Conservation (phyloP, 2,888 invertebrate species). For the Amorpha juglandis region DNA sequence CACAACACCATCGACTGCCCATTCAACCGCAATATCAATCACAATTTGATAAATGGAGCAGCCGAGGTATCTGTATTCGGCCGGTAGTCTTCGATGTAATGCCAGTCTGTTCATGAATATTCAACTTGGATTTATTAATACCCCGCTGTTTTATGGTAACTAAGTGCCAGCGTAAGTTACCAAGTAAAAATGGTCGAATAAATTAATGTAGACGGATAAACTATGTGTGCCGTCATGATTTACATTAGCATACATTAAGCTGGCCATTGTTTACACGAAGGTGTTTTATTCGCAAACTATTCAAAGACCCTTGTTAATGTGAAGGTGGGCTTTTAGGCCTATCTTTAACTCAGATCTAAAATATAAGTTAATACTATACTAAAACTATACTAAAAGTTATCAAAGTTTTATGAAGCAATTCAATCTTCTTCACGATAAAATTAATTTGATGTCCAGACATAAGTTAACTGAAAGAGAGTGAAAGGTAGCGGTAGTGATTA, state of each 20-base stretch:
- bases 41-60: slow-evolving; percentile 17
- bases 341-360: no score
- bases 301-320: neutral
- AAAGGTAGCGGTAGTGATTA: no score
- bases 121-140: slow-evolving; percentile 25
- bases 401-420: neutral
- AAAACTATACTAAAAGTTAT: no score
- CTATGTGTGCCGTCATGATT: neutral
- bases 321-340: no score
- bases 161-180: slow-evolving; percentile 19
- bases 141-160: slow-evolving; percentile 25
- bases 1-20: slow-evolving; percentile 7
- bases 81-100: slow-evolving; percentile 16
- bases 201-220: neutral
- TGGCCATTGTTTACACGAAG: neutral
- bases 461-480: no score
- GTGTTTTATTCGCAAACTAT: neutral
- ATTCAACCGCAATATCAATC: slow-evolving; percentile 11
- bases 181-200: slow-evolving; percentile 16
- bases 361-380: no score
- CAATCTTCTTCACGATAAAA: neutral
- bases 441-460: no score
- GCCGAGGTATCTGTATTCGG: neutral
- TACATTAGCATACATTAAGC: neutral
- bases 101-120: slow-evolving; percentile 24